Evolutionary conservation across 2,797 vertebrate genomes (phyloP), one percentile per base, ranked within the genome.

Genomic region (Anisognathus igniventris): DNA sequence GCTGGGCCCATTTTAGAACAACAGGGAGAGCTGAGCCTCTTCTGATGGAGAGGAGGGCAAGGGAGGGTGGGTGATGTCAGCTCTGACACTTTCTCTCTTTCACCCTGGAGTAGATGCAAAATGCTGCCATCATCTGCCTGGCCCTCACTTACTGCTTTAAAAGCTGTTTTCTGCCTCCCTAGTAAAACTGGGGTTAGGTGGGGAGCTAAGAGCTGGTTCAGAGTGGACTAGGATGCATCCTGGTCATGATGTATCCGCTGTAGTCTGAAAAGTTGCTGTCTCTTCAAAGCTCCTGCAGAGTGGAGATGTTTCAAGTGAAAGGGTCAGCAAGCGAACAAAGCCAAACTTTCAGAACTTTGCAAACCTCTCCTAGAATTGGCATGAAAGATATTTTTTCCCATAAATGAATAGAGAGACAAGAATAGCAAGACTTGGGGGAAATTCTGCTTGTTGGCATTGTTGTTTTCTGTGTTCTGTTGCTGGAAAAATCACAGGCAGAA

Each of bases 401-500:
- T 68, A 91, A 77, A 86, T 48, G 78, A 89, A 19, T n/a, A 68
- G 56, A 88, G 45, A 91, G 47, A 57, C 27, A 42, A 75, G 62
- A 94, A 92, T 39, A 88, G 58, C 64, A 90, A 78, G 90, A 90
- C 39, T 65, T 72, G 40, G 56, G 85, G 6, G 48, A 84, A 92
- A 73, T 62, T 71, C 33, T 72, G 14, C 84, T 68, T 45, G 14
- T 84, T 90, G 75, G 30, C 73, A 93, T 58, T 78, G 35, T 70
- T 75, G 40, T 85, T 78, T 21, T 81, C 71, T 3, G 1, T 88
- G 40, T 83, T 93, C 82, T 64, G 47, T 68, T 88, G 47, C 20
- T 86, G 70, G 40, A 92, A 92, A 67, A 88, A 83, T 86, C 91
- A 67, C 56, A 90, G 62, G n/a, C 73, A 86, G 85, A 86, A 72